Conservation (phyloP, 2,888 invertebrate species). For the Cantharis rustica region DNA sequence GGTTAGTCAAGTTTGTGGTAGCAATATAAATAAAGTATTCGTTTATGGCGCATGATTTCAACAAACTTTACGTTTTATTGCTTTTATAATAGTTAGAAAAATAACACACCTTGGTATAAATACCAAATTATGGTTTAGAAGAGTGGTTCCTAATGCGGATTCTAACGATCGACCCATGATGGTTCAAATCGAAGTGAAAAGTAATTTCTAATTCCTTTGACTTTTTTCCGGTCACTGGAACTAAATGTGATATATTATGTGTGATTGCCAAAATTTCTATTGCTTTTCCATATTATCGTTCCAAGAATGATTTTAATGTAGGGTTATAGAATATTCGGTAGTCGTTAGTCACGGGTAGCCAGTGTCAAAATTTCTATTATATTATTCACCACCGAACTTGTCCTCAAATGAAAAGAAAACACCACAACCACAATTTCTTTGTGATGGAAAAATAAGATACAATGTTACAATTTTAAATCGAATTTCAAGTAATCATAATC, state of each 20-base stretch:
- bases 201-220: neutral
- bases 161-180: neutral
- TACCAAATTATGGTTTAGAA: neutral
- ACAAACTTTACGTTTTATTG: neutral
- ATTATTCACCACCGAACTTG: neutral
- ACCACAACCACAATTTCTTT: constrained; percentile 3
- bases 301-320: constrained; percentile 17
- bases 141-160: neutral
- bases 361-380: constrained; percentile 16
- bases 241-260: constrained; percentile 26
- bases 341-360: constrained; percentile 19
- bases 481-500: neutral
- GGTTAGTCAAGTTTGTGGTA: constrained; percentile 22
- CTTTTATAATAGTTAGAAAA: neutral
- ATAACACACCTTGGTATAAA: neutral
- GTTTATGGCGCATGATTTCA: neutral
- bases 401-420: neutral
- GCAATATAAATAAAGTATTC: neutral
- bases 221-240: constrained; percentile 1
- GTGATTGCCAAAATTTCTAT: constrained; percentile 22
- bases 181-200: neutral
- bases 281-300: constrained; percentile 8
- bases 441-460: neutral
- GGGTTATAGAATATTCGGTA: constrained; percentile 20
- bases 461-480: neutral